Evolutionary conservation across 92 coral and sea anemone genomes (phyloP).

Genomic region (Muricea muricata): DNA sequence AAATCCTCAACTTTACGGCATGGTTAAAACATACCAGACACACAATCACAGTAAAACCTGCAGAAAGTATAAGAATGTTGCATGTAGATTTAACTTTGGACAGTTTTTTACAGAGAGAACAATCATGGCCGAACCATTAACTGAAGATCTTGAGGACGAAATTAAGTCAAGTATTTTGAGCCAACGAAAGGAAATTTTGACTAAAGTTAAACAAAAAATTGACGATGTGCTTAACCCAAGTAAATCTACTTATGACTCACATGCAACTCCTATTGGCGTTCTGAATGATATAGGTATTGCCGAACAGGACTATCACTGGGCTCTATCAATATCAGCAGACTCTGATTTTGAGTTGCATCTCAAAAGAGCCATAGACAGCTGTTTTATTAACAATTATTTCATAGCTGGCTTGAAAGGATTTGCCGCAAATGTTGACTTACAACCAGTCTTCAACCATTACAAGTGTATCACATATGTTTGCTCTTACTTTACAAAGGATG

Average conservation of each 20-base stretch:
- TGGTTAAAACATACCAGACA: constrained; percentile 47
- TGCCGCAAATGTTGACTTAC: no score
- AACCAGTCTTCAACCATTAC: no score
- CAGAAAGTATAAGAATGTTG: not conserved
- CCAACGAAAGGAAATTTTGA: constrained; percentile 52
- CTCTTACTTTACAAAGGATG: no score
- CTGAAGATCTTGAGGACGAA: constrained; percentile 63
- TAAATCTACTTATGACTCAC: constrained; percentile 6
- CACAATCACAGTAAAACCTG: not conserved
- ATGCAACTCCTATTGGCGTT: not conserved
- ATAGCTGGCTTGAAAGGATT: constrained; percentile 27
- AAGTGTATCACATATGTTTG: no score
- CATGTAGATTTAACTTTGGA: not conserved
- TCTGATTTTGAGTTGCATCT: constrained; percentile 51
- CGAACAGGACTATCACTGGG: no score
- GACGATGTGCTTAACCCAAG: constrained; percentile 31
- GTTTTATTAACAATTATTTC: not conserved
- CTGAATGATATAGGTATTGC: constrained; percentile 3
- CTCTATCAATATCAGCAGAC: no score
- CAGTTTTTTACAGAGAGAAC: not conserved
- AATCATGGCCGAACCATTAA: not conserved
- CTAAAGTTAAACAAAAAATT: constrained; percentile 61
- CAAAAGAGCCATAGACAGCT: constrained; percentile 18
- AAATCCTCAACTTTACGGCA: constrained; percentile 54
- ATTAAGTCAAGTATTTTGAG: constrained; percentile 26